Conservation (phyloP, 2,113 vertebrate genomes). For the Neodontobutis hainanensis region DNA sequence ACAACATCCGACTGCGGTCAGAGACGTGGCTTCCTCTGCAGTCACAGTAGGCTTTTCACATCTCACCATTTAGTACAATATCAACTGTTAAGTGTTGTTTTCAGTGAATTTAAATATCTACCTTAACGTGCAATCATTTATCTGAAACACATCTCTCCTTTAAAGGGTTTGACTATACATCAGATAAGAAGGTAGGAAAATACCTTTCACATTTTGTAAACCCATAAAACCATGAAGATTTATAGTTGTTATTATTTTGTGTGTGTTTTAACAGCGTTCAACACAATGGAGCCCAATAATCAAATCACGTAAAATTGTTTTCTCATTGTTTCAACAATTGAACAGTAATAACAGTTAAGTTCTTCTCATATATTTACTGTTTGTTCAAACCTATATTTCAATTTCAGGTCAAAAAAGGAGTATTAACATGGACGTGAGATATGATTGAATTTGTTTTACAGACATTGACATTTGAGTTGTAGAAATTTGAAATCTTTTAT, state of each 20-base stretch:
- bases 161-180: slow-evolving; percentile 31
- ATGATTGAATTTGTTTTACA: not conserved
- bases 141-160: slow-evolving; percentile 11
- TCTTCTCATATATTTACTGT: not conserved
- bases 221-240: not conserved
- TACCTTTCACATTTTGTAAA: slow-evolving; percentile 2
- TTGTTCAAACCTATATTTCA: not conserved
- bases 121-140: too few relatives aligned
- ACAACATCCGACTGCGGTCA: slow-evolving; percentile 61
- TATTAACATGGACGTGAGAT: slow-evolving; percentile 21
- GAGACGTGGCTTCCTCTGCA: slow-evolving; percentile 70
- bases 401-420: slow-evolving; percentile 45
- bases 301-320: slow-evolving; percentile 50
- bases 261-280: slow-evolving; percentile 31
- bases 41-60: slow-evolving; percentile 47
- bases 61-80: not conserved
- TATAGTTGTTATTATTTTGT: not conserved
- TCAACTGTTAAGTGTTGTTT: not conserved
- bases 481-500: not conserved
- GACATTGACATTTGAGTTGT: not conserved
- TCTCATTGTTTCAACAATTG: not conserved
- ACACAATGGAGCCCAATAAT: not conserved
- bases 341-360: not conserved
- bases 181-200: slow-evolving; percentile 43
- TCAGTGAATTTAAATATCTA: too few relatives aligned